Evolutionary conservation across 2,888 invertebrate genomes (phyloP), one percentile per base, ranked within the genome.

Genomic region (Latrodectus elegans): DNA sequence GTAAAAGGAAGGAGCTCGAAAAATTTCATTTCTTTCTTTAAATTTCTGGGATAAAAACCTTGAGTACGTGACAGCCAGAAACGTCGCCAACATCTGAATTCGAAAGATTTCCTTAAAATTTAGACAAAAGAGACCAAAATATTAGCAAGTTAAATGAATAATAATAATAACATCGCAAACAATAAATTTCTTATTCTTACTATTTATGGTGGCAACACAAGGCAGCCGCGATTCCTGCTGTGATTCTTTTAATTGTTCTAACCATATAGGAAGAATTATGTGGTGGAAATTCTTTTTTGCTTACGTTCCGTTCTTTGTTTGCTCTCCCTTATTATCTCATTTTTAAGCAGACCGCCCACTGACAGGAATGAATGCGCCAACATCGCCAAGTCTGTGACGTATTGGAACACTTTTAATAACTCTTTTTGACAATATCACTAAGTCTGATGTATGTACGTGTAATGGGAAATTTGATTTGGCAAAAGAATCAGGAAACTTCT

Each of bases 221-320:
- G 53, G 15, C 12, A 14, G 38, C 64, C 53, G 9, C 53, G 22
- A 52, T 67, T 67, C 77, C 77, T 51, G 77, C 75, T 75, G 76
- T 51, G 65, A 49, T 52, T 17, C 55, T 79, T 55, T 79, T 79
- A 79, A 79, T 79, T 79, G 78, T 79, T 70, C 70, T 22, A 15
- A 70, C 52, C 68, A 12, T 60, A 12, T 55, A 26, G 64, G 64
- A 12, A 55, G 60, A 75, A 75, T 75, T 75, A 75, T 75, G 60
- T 6, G 6, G 60, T n/a, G n/a, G n/a, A 60, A 15, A 60, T 60
- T 38, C 65, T 49, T 77, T 64, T 67, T 60, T 76, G 22, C 38
- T 38, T 38, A 38, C 38, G 38, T 38, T 38, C 38, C 38, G 9
- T 60, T 60, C 60, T 60, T 60, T 60, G 60, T 76, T 76, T 60